Evolutionary conservation across 1,140 invertebrate genomes (phyloP).

Genomic region (Acromyrmex charruanus): DNA sequence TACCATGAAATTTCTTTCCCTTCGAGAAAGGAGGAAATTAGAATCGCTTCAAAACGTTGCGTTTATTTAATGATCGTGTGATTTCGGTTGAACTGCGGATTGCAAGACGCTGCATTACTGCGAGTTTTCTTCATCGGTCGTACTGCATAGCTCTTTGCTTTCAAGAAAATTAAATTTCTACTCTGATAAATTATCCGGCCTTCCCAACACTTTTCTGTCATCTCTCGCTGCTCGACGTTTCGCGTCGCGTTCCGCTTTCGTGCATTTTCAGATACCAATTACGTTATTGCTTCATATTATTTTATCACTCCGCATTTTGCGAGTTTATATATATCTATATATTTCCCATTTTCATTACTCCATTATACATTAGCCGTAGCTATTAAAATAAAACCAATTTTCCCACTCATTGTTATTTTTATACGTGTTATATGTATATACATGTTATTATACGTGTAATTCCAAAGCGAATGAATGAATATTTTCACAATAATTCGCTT

Average conservation of each 20-base stretch:
- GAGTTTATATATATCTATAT: not conserved
- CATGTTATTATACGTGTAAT: conserved; percentile 22
- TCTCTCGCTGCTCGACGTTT: conserved; percentile 38
- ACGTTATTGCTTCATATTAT: conserved; percentile 59
- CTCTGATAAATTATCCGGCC: conserved; percentile 50
- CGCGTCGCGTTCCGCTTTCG: conserved; percentile 39
- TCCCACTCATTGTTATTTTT: conserved; percentile 40
- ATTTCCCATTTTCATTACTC: conserved; percentile 50
- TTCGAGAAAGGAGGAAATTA: not conserved
- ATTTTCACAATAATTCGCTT: conserved; percentile 52
- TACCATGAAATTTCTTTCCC: conserved; percentile 20
- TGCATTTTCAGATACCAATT: conserved; percentile 61
- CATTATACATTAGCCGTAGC: conserved; percentile 32
- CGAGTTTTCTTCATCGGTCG: conserved; percentile 33
- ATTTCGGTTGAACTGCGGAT: conserved; percentile 40
- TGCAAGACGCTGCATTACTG: conserved; percentile 19
- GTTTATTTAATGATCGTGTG: conserved; percentile 40
- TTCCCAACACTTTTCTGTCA: conserved; percentile 44
- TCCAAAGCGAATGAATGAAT: conserved; percentile 6
- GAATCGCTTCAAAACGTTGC: conserved; percentile 5
- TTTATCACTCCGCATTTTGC: conserved; percentile 43
- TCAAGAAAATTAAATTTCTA: conserved; percentile 67
- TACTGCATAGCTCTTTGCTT: conserved; percentile 41
- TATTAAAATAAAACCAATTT: conserved; percentile 55
- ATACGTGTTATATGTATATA: conserved; percentile 22